Conservation (phyloP, 2,888 invertebrate genomes). For the Drosophila prolongata region DNA sequence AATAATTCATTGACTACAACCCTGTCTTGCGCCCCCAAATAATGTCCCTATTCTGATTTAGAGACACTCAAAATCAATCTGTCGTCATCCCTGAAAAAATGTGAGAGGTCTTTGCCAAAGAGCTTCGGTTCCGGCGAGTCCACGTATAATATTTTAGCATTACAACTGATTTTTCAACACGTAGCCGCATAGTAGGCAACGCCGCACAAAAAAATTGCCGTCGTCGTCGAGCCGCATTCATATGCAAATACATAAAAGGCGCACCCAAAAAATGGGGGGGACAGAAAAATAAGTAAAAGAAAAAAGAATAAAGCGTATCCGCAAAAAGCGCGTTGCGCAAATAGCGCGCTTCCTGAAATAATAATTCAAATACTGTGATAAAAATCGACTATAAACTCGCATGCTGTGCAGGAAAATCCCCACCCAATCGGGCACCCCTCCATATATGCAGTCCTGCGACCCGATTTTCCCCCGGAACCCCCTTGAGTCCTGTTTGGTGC, state of each 20-base stretch:
- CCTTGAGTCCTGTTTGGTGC: constrained; percentile 51
- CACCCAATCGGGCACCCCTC: constrained; percentile 37
- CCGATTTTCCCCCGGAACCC: constrained; percentile 10
- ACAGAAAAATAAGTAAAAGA: constrained; percentile 15
- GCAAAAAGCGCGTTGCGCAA: constrained; percentile 81
- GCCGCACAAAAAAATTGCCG: constrained; percentile 52
- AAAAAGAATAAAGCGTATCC: constrained; percentile 61
- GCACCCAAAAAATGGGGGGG: constrained; percentile 17
- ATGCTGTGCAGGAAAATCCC: constrained; percentile 59
- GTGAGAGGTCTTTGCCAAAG: constrained; percentile 20
- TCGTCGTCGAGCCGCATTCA: constrained; percentile 69
- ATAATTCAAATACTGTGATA: constrained; percentile 82
- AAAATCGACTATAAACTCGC: constrained; percentile 79
- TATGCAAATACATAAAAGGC: constrained; percentile 78
- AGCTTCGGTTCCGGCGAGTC: constrained; percentile 30
- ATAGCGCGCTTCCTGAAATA: constrained; percentile 83
- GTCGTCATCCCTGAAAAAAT: constrained; percentile 44
- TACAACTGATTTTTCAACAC: constrained; percentile 75
- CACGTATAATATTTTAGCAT: constrained; percentile 75
- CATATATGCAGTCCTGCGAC: constrained; percentile 52
- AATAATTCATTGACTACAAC: too few species aligned
- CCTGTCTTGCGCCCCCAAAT: background rate
- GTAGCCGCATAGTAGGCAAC: constrained; percentile 62
- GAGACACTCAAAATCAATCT: constrained; percentile 34
- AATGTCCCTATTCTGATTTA: constrained; percentile 4